These are phyloP conservation scores for Nephrotoma appendiculata DNA, from an alignment of 2,888 invertebrate species.

Conservation along the genomic window DNA sequence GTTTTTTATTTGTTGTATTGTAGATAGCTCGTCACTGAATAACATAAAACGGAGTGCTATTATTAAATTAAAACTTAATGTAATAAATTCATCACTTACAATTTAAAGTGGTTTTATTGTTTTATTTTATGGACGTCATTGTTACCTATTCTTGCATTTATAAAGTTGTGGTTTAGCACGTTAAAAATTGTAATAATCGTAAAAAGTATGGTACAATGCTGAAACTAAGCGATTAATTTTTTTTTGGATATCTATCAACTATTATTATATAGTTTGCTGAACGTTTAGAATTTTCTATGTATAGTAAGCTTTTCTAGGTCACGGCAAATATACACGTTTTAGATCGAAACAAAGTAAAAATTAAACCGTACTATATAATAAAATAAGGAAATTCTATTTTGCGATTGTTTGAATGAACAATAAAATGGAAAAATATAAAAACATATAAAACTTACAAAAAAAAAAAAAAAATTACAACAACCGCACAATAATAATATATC, in stretches of 20 bases:
- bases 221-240: neutral
- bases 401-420: neutral
- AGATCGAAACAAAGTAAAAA: neutral
- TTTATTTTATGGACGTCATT: neutral
- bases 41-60: neutral
- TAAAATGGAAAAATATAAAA: neutral
- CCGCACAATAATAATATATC: neutral
- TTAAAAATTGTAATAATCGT: neutral
- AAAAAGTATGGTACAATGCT: neutral
- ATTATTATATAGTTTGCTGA: neutral
- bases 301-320: neutral
- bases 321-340: neutral
- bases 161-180: neutral
- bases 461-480: neutral
- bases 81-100: neutral
- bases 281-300: neutral
- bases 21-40: neutral
- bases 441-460: neutral
- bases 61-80: neutral
- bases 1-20: neutral
- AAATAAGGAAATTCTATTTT: neutral
- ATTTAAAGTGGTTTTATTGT: neutral
- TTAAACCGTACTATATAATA: neutral
- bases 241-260: neutral
- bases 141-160: neutral